Evolutionary conservation across 2,797 vertebrate genomes (phyloP).

Genomic region (Gymnocypris eckloni): DNA sequence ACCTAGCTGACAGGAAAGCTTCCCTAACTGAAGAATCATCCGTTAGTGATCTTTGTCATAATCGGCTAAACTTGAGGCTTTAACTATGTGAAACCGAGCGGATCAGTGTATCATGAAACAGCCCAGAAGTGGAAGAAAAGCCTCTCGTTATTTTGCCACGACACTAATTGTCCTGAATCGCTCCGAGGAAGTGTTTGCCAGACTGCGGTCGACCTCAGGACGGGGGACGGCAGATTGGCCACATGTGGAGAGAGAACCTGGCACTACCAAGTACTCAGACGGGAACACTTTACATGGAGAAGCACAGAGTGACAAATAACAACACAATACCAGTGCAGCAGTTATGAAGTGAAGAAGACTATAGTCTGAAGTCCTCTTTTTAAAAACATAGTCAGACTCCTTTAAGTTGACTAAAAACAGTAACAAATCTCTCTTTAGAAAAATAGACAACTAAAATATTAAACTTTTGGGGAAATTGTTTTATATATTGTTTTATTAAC

Average conservation of each 20-base stretch:
- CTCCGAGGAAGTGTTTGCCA: constrained; percentile 52
- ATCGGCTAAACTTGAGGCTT: constrained; percentile 59
- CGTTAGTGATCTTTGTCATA: constrained; percentile 48
- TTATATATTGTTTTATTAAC: too few species aligned
- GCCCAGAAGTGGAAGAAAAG: constrained; percentile 54
- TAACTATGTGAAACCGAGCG: constrained; percentile 55
- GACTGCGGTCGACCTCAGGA: constrained; percentile 62
- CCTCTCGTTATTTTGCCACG: constrained; percentile 66
- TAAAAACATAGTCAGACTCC: background rate
- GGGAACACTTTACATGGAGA: background rate
- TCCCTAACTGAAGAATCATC: background rate
- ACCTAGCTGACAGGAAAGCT: too few species aligned
- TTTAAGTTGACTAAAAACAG: background rate
- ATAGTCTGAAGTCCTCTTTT: background rate
- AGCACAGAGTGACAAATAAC: background rate
- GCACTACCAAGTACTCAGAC: constrained; percentile 42
- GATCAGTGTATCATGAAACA: constrained; percentile 57
- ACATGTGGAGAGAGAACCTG: constrained; percentile 39
- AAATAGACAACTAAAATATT: background rate
- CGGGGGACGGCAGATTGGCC: constrained; percentile 44
- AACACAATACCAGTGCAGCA: background rate
- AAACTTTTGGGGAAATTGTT: too few species aligned
- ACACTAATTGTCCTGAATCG: constrained; percentile 66
- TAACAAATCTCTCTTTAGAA: background rate
- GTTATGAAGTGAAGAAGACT: background rate